Conservation (phyloP, 2,888 invertebrate genomes). For the Merodon equestris region DNA sequence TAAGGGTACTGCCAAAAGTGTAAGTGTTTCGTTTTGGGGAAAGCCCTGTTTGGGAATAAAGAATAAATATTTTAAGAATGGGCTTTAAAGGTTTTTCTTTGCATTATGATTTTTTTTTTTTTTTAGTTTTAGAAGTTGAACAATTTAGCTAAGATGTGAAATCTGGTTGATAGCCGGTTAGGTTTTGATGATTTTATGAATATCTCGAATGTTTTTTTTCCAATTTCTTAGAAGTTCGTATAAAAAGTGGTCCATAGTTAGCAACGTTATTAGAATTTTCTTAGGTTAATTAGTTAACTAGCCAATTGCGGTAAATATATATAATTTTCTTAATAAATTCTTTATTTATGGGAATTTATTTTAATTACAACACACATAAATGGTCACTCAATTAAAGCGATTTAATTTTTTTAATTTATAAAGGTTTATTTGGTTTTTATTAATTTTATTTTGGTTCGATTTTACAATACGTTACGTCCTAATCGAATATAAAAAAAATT, state of each 20-base stretch:
- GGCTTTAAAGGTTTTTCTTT: slow-evolving; percentile 27
- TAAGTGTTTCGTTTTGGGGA: slow-evolving; percentile 64
- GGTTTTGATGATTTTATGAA: slow-evolving; percentile 17
- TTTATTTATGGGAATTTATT: not conserved
- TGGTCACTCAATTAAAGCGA: not conserved
- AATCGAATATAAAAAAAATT: too few species aligned
- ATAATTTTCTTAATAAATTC: not conserved
- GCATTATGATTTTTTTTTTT: slow-evolving; percentile 17
- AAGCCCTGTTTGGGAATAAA: slow-evolving; percentile 56
- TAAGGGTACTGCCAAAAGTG: slow-evolving; percentile 64
- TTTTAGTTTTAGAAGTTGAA: slow-evolving; percentile 8
- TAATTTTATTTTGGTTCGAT: too few species aligned
- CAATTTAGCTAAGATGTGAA: slow-evolving; percentile 14
- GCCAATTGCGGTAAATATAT: slow-evolving; percentile 10
- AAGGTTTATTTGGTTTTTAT: too few species aligned
- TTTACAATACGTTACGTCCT: too few species aligned
- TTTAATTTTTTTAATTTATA: too few species aligned
- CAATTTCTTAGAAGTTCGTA: slow-evolving; percentile 36
- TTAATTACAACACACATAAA: slow-evolving; percentile 24
- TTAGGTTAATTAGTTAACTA: slow-evolving; percentile 20
- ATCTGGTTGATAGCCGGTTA: slow-evolving; percentile 1
- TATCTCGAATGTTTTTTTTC: not conserved
- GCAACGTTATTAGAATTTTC: slow-evolving; percentile 37
- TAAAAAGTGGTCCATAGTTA: slow-evolving; percentile 65
- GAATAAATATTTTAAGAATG: slow-evolving; percentile 4